phyloP scores from a whole-genome alignment of 2,113 vertebrate genomes.

The Chitala chitala region DNA sequence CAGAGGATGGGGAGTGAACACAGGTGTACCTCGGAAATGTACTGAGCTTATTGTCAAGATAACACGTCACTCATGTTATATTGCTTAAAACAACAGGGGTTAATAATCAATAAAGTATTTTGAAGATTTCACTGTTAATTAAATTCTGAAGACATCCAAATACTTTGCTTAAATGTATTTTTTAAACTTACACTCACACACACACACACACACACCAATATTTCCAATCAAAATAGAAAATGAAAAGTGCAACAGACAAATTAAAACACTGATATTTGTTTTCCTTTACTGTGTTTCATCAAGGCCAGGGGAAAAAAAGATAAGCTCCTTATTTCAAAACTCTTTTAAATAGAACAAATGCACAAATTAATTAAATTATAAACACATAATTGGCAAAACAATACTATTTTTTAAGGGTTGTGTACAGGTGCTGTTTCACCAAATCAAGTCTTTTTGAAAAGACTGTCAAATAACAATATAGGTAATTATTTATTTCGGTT shows the following conservation, averaged over 20 bases:
- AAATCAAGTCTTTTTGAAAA: constrained; percentile 5
- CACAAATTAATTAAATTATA: too few species aligned
- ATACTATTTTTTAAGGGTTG: not conserved
- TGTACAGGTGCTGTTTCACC: not conserved
- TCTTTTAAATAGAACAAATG: constrained; percentile 2
- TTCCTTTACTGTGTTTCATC: not conserved
- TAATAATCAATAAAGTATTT: too few species aligned
- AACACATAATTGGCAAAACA: constrained; percentile 4
- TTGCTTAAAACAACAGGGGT: too few species aligned
- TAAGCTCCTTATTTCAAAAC: not conserved
- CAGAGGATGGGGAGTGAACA: too few species aligned
- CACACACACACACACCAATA: not conserved
- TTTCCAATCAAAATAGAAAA: constrained; percentile 8
- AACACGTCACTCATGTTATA: too few species aligned
- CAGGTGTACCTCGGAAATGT: too few species aligned
- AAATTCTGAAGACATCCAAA: too few species aligned
- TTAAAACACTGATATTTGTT: not conserved
- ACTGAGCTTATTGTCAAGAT: too few species aligned
- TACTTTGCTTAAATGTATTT: too few species aligned
- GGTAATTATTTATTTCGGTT: not conserved
- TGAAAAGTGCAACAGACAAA: not conserved
- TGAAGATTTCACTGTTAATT: too few species aligned
- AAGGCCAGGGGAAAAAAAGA: constrained; percentile 12
- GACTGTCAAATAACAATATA: constrained; percentile 5
- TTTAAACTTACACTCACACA: too few species aligned